phyloP scores from a whole-genome alignment of 2,888 invertebrate genomes.

The Galerucella calmariensis region DNA sequence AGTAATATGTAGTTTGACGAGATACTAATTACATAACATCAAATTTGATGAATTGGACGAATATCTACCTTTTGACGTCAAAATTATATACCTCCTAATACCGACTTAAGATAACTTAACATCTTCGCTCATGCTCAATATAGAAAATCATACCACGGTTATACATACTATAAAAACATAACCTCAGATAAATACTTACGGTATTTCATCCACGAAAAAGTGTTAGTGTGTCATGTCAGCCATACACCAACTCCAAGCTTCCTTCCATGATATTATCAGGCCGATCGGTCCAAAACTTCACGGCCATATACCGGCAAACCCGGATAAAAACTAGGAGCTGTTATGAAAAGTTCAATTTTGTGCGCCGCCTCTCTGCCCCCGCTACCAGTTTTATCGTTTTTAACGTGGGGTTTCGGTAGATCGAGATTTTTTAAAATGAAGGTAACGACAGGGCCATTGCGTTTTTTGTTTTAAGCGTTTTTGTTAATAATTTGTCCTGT shows the following conservation, averaged over 20 bases:
- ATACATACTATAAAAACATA: neutral
- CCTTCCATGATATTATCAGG: constrained; percentile 18
- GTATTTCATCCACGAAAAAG: constrained; percentile 9
- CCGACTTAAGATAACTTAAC: neutral
- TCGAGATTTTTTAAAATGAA: neutral
- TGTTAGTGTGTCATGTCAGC: constrained; percentile 22
- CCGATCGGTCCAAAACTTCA: constrained; percentile 23
- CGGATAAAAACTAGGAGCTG: constrained; percentile 39
- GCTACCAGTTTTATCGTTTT: constrained; percentile 11
- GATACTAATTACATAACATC: too few species aligned
- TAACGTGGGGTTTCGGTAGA: constrained; percentile 30
- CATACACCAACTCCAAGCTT: constrained; percentile 9
- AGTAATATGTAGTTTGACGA: too few species aligned
- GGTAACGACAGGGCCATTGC: constrained; percentile 1
- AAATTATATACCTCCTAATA: neutral
- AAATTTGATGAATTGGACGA: too few species aligned
- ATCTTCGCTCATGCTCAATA: constrained; percentile 1
- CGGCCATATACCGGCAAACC: constrained; percentile 28
- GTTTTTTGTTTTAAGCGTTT: neutral
- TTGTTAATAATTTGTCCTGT: neutral
- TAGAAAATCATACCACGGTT: neutral
- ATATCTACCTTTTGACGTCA: too few species aligned
- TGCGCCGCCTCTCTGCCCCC: constrained; percentile 36
- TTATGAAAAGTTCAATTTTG: constrained; percentile 44
- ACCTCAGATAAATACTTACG: constrained; percentile 16